Conservation (phyloP, 2,113 vertebrate genomes). For the Ranitomeya variabilis region DNA sequence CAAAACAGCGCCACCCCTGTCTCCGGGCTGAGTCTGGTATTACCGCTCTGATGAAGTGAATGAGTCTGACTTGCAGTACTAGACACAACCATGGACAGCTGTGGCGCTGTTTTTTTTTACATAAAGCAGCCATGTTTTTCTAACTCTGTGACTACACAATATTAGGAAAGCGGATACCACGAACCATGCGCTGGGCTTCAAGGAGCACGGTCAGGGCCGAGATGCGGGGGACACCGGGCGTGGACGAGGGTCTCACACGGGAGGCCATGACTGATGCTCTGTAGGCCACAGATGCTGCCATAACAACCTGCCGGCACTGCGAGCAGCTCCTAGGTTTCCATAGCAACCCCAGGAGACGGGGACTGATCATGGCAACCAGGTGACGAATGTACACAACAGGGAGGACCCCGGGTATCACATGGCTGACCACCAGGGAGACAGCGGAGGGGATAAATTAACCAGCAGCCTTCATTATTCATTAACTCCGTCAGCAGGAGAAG, state of each 20-base stretch:
- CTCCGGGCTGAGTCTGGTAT: too few relatives aligned
- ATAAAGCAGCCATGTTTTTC: too few relatives aligned
- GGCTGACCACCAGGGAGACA: background rate
- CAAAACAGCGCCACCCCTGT: too few relatives aligned
- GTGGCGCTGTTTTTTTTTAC: too few relatives aligned
- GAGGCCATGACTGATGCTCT: slow-evolving; percentile 25
- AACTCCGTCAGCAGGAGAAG: background rate
- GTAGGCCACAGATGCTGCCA: background rate
- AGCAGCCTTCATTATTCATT: slow-evolving; percentile 18
- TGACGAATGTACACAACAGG: background rate
- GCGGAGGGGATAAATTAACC: background rate
- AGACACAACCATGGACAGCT: too few relatives aligned
- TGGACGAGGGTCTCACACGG: background rate
- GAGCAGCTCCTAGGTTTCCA: background rate
- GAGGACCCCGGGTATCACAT: background rate
- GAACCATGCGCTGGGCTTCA: background rate
- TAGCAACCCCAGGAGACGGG: background rate
- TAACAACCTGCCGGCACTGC: background rate
- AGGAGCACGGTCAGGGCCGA: background rate
- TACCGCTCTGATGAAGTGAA: too few relatives aligned
- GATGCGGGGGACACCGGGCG: background rate
- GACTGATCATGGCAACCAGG: slow-evolving; percentile 5
- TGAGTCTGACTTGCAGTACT: too few relatives aligned
- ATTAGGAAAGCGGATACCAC: background rate
- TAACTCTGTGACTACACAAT: too few relatives aligned